Evolutionary conservation across 2,113 vertebrate species (phyloP).

Genomic region (Melanocharis versteri): DNA sequence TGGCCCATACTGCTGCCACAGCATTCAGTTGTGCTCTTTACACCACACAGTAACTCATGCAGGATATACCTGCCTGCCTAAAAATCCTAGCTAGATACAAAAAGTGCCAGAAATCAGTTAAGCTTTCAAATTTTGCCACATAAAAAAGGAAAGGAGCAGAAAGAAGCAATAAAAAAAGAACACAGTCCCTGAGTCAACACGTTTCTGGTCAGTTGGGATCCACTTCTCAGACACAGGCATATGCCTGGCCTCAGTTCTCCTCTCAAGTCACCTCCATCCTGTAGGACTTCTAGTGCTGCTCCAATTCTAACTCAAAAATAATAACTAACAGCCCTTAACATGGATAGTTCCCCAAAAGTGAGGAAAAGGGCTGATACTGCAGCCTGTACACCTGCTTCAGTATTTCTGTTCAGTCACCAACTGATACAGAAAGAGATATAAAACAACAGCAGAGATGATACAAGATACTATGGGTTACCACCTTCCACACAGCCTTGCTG

Average conservation of each 20-base stretch:
- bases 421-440: background rate
- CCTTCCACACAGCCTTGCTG: background rate
- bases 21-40: background rate
- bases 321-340: background rate
- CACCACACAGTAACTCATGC: background rate
- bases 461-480: background rate
- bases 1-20: background rate
- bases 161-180: background rate
- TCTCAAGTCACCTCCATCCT: background rate
- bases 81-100: background rate
- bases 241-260: background rate
- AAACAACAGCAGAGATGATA: background rate
- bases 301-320: background rate
- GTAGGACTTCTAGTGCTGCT: background rate
- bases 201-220: background rate
- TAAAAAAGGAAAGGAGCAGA: background rate
- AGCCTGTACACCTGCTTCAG: background rate
- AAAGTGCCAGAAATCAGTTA: background rate
- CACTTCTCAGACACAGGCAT: background rate
- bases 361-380: background rate
- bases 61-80: background rate
- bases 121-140: background rate
- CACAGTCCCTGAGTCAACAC: background rate
- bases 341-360: background rate
- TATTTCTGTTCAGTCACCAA: background rate